phyloP scores from a whole-genome alignment of 30 jellyfish, hydroid and myxozoan genomes.

The Haliclystus octoradiatus region DNA sequence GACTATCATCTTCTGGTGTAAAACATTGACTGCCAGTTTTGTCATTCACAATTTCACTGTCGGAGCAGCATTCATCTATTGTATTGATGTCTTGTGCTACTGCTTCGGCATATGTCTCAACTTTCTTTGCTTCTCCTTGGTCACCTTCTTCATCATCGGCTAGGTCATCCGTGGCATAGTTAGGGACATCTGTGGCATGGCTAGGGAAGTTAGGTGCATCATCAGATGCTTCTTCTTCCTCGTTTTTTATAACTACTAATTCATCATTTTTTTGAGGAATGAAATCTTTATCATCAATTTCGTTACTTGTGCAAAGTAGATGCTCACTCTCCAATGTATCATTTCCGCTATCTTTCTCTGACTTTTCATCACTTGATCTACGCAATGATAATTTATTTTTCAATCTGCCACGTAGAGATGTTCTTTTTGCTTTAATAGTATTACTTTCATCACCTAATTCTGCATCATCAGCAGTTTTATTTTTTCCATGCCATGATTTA shows the following conservation, averaged over 20 bases:
- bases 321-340: background rate
- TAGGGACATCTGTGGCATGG: background rate
- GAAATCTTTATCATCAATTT: background rate
- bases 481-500: background rate
- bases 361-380: background rate
- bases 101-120: too few species aligned
- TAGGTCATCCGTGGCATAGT: background rate
- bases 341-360: background rate
- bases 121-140: background rate
- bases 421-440: too few species aligned
- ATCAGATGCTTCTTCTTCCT: background rate
- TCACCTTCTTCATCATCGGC: background rate
- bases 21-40: too few species aligned
- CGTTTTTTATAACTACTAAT: background rate
- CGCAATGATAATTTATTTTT: background rate
- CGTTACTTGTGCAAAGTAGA: background rate
- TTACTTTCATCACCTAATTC: background rate
- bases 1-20: too few species aligned
- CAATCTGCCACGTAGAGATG: background rate
- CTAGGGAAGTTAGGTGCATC: too few species aligned
- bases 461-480: background rate
- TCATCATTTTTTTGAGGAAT: background rate
- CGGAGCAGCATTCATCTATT: background rate
- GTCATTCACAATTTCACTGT: background rate
- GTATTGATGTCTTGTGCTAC: background rate